A percentile compares a stretch with the other conserved stretches of the same genome.
phyloP scores from a whole-genome alignment of 2,113 vertebrate genomes.

The Microtus richardsoni region DNA sequence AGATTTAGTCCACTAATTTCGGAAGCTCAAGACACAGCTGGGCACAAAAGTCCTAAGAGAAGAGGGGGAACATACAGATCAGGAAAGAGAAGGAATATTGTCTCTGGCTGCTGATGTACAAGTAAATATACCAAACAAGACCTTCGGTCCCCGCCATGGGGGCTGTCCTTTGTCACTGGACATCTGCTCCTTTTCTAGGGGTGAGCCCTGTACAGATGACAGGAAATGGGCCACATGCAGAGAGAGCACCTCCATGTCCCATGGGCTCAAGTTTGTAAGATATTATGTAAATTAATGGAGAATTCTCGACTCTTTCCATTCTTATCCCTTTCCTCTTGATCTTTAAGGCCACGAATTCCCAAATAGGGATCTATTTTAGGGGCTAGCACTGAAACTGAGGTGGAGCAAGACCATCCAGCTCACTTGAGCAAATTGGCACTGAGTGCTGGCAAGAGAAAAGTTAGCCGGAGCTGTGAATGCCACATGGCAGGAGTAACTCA shows the following conservation, averaged over 20 bases:
- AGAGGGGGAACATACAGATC: constrained; percentile 62
- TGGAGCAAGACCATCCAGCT: background rate
- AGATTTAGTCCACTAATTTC: background rate
- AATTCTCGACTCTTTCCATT: constrained; percentile 76
- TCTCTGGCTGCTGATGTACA: constrained; percentile 62
- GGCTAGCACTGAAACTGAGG: constrained; percentile 31
- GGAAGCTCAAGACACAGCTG: constrained; percentile 78
- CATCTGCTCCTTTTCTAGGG: constrained; percentile 73
- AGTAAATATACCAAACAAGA: constrained; percentile 77
- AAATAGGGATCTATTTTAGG: constrained; percentile 54
- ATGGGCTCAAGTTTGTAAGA: constrained; percentile 80
- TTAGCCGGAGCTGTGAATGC: background rate
- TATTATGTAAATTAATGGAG: constrained; percentile 78
- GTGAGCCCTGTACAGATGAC: constrained; percentile 77
- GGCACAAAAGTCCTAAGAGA: constrained; percentile 72
- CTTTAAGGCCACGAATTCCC: constrained; percentile 71
- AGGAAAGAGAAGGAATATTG: constrained; percentile 73
- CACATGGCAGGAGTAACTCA: background rate
- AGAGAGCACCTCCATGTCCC: constrained; percentile 77
- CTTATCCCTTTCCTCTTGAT: constrained; percentile 57
- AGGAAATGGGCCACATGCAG: constrained; percentile 73
- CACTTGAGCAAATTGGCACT: background rate
- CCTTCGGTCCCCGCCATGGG: constrained; percentile 69
- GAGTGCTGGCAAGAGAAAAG: background rate
- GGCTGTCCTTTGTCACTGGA: constrained; percentile 75